Percentiles rank a stretch among this genome's conserved stretches.
phyloP scores from a whole-genome alignment of 2,113 vertebrate species.

The Tangachromis dhanisi region DNA sequence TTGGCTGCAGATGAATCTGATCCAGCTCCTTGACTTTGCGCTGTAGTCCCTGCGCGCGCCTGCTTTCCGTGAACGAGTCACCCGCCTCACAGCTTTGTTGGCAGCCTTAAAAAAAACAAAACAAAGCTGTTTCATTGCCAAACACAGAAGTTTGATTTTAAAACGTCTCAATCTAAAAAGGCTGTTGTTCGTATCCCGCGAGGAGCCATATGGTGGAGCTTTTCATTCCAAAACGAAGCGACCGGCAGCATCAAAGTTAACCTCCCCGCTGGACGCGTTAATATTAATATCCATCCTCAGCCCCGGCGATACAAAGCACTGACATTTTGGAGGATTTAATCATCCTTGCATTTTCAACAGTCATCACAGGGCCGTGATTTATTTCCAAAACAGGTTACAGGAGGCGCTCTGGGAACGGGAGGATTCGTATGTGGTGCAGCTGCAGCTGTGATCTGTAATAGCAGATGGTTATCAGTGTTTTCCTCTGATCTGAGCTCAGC shows the following conservation, averaged over 20 bases:
- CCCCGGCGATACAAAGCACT: not conserved
- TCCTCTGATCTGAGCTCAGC: not conserved
- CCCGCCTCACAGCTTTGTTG: not conserved
- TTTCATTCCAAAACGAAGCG: not conserved
- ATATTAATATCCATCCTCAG: not conserved
- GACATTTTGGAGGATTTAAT: not conserved
- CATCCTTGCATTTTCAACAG: not conserved
- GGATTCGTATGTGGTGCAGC: not conserved
- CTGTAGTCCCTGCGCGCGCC: accelerated
- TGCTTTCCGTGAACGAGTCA: not conserved
- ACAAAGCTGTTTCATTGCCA: not conserved
- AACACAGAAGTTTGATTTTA: not conserved
- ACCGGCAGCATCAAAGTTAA: not conserved
- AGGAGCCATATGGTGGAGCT: not conserved
- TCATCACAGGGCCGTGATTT: not conserved
- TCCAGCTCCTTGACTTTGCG: not conserved
- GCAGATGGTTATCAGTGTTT: conserved; percentile 8
- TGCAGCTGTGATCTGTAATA: conserved; percentile 7
- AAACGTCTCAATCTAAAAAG: not conserved
- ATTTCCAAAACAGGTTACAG: not conserved
- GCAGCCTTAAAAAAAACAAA: not conserved
- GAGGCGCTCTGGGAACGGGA: not conserved
- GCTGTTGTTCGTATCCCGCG: not conserved
- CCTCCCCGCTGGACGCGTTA: not conserved
- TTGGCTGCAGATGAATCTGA: not conserved